Conservation (phyloP, 2,888 invertebrate genomes). For the Lithosia quadra region DNA sequence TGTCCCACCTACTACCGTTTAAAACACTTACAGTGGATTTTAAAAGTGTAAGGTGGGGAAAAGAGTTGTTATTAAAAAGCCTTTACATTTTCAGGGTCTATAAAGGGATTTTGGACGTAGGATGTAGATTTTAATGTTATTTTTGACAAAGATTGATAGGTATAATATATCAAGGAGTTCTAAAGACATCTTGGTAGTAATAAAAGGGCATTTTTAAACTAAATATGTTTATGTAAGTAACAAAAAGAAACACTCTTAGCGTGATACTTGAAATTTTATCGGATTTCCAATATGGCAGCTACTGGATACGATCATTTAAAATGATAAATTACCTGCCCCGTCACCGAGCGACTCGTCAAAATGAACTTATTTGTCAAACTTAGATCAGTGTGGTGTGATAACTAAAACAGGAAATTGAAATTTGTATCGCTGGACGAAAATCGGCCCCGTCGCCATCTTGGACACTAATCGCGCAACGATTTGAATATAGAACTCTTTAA, state of each 20-base stretch:
- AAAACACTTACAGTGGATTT: conserved; percentile 13
- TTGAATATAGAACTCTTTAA: conserved; percentile 82
- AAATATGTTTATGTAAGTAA: conserved; percentile 30
- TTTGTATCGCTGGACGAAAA: conserved; percentile 84
- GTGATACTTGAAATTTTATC: conserved; percentile 56
- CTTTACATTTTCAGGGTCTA: not conserved
- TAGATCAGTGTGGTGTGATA: conserved; percentile 79
- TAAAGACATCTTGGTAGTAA: conserved; percentile 39
- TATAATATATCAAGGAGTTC: conserved; percentile 26
- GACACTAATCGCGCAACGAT: conserved; percentile 79
- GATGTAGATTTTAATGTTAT: not conserved
- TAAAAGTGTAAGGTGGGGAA: conserved; percentile 21
- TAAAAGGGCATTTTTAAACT: conserved; percentile 44
- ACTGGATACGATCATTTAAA: conserved; percentile 70
- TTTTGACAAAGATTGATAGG: conserved; percentile 45
- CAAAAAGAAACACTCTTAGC: conserved; percentile 39
- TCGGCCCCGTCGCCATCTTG: conserved; percentile 77
- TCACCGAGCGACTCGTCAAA: conserved; percentile 81
- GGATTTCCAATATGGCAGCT: conserved; percentile 63
- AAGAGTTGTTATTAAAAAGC: not conserved
- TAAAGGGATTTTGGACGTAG: not conserved
- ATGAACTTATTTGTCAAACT: conserved; percentile 86
- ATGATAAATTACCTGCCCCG: conserved; percentile 76
- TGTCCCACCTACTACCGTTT: conserved; percentile 19
- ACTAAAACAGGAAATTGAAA: conserved; percentile 84